Base-by-base conservation (phyloP, 2,113 vertebrate genomes). In the Galbula dea region DNA sequence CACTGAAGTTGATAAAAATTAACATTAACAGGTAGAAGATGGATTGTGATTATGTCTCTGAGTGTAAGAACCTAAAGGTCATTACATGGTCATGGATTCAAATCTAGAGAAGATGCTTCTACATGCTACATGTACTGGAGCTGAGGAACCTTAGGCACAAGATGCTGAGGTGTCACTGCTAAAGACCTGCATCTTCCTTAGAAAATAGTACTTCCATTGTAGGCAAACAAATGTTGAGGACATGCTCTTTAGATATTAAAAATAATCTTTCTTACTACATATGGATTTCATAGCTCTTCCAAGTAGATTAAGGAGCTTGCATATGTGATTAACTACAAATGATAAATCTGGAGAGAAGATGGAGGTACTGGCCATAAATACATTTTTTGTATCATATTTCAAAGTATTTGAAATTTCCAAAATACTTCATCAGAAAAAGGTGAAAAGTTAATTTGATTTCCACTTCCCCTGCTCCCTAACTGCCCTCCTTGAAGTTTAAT, bases 71-170 rank as follows among this genome's bases (percentile, higher is more conserved):
- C 7, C n/a, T 18, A 43, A 18, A 68, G n/a, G 7, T 16, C 2
- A 18, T 87, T 41, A 16, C 29, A 26, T 26, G 9, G 8, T 55
- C 16, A 10, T 22, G 39, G 41, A 32, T 37, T 83, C 23, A 67
- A 71, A 89, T 15, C 10, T 9, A 27, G 15, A 30, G 36, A 54
- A 82, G 24, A 22, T 57, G n/a, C 11, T 76, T 49, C 23, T 43
- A 24, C 11, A 4, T 39, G 21, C 3, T 26, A 6, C 13, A 4
- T 3, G 8, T 52, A 3, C 36, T 0, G 0, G 43, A 67, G 15
- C 20, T 61, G 20, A 17, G 19, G 2, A 90, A 23, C 6, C 20
- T 12, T 45, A 49, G 36, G 8, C 9, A 21, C 8, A 11, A 18
- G 43, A 17, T 75, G 22, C 19, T 71, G 54, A 59, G 16, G 8